Evolutionary conservation across 2,797 vertebrate species (phyloP), one percentile per base, ranked within the genome.

Genomic region (Calcarius lapponicus): DNA sequence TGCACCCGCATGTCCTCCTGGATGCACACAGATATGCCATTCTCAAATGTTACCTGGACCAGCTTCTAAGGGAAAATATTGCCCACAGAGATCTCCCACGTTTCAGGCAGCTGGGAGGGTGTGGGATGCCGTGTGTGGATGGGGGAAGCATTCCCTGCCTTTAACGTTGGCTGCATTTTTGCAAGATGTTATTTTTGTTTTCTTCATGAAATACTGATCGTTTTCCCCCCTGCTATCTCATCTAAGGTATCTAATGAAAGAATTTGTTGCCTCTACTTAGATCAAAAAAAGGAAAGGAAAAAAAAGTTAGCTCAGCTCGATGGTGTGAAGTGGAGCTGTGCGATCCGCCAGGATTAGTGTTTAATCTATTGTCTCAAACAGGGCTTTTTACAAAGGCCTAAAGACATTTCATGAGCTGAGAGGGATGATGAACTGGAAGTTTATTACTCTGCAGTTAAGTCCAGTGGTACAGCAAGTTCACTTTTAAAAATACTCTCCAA

Each of bases 401-500:
- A 90, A 82, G 88, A 95, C 74, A 64, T 94, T 91, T 92, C 48
- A 83, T 75, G 93, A 96, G 94, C 96, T 96, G 79, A 90, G 82
- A 86, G 73, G 64, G 83, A 95, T 80, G 73, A 88, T 81, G 93
- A 92, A 79, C 82, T 94, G 93, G 53, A 80, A 80, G 79, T 78
- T 95, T 92, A 90, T 92, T 89, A 90, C 90, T 93, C 95, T 86
- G 84, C 48, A 82, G 72, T 76, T 73, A 86, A 93, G 67, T 93
- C 43, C 83, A 76, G 80, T 72, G 42, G 58, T 92, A 95, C 83
- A 96, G 69, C 73, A 86, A 85, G 94, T 96, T 97, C 92, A 75
- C 90, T 94, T 80, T 87, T 47, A 70, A 87, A 98, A 92, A 93
- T 80, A 85, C 81, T 97, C 96, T 92, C 88, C 48, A 78, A 87